These are phyloP conservation scores for Enteromius viviparus DNA, from an alignment of 2,797 vertebrate genomes.

Conservation along the genomic window DNA sequence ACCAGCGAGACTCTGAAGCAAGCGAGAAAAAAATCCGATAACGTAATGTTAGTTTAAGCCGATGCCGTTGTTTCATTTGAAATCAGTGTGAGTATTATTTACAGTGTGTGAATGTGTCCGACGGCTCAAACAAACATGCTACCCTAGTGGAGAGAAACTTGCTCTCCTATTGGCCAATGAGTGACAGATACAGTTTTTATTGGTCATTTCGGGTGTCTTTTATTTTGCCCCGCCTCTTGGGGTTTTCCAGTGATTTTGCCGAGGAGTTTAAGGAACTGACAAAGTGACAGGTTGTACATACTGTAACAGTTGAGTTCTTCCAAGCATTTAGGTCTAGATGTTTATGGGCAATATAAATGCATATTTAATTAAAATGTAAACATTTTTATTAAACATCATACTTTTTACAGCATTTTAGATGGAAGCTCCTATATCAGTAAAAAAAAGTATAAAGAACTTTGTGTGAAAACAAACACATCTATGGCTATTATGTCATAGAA, in stretches of 20 bases:
- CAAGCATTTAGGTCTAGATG: neutral
- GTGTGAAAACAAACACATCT: neutral
- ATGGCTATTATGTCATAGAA: neutral
- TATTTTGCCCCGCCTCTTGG: slow-evolving; percentile 62
- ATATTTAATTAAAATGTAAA: neutral
- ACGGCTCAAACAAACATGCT: neutral
- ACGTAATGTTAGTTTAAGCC: neutral
- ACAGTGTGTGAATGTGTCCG: slow-evolving; percentile 39
- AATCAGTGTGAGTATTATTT: slow-evolving; percentile 44
- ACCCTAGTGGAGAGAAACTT: neutral
- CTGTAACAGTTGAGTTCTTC: neutral
- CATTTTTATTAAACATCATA: neutral
- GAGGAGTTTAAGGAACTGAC: slow-evolving; percentile 48
- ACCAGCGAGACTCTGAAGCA: neutral
- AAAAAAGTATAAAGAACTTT: neutral
- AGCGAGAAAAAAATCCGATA: neutral
- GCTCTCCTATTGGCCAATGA: slow-evolving; percentile 41
- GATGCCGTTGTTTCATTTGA: slow-evolving; percentile 4
- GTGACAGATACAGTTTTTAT: slow-evolving; percentile 53
- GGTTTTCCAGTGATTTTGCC: slow-evolving; percentile 80
- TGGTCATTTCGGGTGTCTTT: slow-evolving; percentile 62
- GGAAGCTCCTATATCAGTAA: neutral
- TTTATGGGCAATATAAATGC: neutral
- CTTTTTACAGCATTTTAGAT: slow-evolving; percentile 8
- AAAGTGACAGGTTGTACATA: slow-evolving; percentile 9